Evolutionary conservation across 64 coral and sea anemone genomes (phyloP).

Genomic region (Porites lutea): DNA sequence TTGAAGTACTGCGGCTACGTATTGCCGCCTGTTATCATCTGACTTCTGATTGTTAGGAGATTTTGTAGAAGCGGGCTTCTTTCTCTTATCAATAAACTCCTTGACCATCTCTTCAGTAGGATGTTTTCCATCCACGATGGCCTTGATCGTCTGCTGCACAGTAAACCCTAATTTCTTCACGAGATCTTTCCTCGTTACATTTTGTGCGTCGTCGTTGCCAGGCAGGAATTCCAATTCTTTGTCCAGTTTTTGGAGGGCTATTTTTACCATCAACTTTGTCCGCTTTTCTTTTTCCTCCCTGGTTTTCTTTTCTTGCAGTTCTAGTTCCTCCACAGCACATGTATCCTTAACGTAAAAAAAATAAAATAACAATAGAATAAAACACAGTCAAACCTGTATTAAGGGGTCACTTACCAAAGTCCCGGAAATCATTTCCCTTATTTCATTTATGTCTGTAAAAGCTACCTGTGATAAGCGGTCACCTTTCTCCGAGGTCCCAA

Average conservation of each 20-base stretch:
- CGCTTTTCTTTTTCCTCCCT: not conserved
- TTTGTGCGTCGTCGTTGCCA: not conserved
- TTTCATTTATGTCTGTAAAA: too few species aligned
- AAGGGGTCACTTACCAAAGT: too few species aligned
- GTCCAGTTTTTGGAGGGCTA: not conserved
- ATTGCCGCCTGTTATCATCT: not conserved
- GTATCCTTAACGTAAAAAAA: too few species aligned
- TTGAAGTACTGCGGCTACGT: not conserved
- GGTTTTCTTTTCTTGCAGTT: not conserved
- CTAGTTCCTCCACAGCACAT: too few species aligned
- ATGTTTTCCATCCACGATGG: not conserved
- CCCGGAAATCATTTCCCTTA: too few species aligned
- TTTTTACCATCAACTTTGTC: not conserved
- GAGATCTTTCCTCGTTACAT: not conserved
- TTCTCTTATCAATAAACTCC: conserved; percentile 2
- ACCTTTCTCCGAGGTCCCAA: too few species aligned
- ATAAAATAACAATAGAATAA: too few species aligned
- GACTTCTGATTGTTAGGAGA: not conserved
- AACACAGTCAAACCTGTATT: too few species aligned
- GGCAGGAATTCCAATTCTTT: not conserved
- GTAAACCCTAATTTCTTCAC: not conserved
- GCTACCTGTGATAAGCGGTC: too few species aligned
- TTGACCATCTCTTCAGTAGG: not conserved
- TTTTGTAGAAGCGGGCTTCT: not conserved
- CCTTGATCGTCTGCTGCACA: not conserved